A percentile compares a stretch with the other conserved stretches of the same genome.
Evolutionary conservation across 2,113 vertebrate genomes (phyloP).

Genomic region (Hyaena hyaena): DNA sequence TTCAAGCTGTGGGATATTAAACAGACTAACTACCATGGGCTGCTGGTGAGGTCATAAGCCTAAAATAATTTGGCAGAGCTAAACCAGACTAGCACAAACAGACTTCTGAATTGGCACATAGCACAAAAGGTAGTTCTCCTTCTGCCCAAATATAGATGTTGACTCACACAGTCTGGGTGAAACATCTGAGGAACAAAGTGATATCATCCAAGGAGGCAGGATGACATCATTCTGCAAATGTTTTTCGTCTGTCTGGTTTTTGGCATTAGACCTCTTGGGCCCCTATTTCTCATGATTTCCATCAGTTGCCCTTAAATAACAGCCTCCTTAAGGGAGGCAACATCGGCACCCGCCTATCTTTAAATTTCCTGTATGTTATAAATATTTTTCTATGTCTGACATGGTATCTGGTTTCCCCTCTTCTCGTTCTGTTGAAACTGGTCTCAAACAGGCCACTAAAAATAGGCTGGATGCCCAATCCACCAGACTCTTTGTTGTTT

Average conservation of each 20-base stretch:
- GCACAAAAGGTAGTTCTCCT: conserved; percentile 65
- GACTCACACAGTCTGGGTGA: conserved; percentile 69
- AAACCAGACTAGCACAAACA: conserved; percentile 52
- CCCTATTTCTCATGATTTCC: conserved; percentile 55
- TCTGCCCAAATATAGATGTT: conserved; percentile 71
- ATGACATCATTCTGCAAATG: conserved; percentile 72
- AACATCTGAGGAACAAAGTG: conserved; percentile 60
- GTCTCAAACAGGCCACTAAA: not conserved
- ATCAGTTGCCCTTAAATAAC: not conserved
- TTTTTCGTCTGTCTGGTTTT: conserved; percentile 71
- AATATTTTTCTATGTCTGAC: conserved; percentile 48
- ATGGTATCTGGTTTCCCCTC: conserved; percentile 12
- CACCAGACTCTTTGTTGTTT: not conserved
- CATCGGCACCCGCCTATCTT: conserved; percentile 8
- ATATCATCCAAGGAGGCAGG: conserved; percentile 63
- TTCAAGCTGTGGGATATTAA: conserved; percentile 42
- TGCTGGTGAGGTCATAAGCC: conserved; percentile 66
- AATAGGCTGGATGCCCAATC: not conserved
- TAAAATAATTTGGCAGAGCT: conserved; percentile 59
- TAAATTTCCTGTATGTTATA: conserved; percentile 27
- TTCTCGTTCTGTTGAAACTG: conserved; percentile 1
- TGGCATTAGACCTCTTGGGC: not conserved
- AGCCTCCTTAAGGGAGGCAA: not conserved
- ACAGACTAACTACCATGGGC: not conserved
- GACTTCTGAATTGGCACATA: conserved; percentile 60